These are phyloP conservation scores for Drosophila trapezifrons DNA, from an alignment of 1,140 invertebrate species.

Conservation along the genomic window DNA sequence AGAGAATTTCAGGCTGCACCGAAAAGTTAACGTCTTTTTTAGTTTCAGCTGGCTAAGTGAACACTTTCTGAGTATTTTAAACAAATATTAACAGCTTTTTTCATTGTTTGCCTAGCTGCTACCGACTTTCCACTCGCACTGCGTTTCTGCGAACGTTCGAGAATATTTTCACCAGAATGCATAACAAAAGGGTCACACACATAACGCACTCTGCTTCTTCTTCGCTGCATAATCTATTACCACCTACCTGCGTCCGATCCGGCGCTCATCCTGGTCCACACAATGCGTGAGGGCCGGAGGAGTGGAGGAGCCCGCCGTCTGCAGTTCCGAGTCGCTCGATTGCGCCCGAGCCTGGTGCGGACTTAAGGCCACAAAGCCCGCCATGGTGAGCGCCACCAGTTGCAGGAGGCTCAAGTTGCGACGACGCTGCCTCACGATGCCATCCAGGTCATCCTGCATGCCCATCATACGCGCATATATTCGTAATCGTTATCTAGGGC, in stretches of 20 bases:
- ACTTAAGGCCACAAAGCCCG: slow-evolving; percentile 44
- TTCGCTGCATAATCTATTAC: slow-evolving; percentile 15
- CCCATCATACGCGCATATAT: slow-evolving; percentile 67
- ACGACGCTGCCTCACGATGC: slow-evolving; percentile 47
- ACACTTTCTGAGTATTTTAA: slow-evolving; percentile 17
- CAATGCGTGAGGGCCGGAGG: slow-evolving; percentile 64
- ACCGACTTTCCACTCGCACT: slow-evolving; percentile 24
- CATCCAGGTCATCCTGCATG: slow-evolving; percentile 69
- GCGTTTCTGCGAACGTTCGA: slow-evolving; percentile 46
- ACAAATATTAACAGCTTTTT: slow-evolving; percentile 12
- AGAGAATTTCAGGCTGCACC: not conserved
- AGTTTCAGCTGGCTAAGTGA: not conserved
- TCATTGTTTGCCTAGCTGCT: slow-evolving; percentile 34
- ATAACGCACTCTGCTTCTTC: slow-evolving; percentile 25
- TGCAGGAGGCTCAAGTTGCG: slow-evolving; percentile 59
- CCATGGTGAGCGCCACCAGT: slow-evolving; percentile 69
- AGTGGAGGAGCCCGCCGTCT: slow-evolving; percentile 12
- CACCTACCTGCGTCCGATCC: slow-evolving; percentile 73
- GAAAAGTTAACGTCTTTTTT: not conserved
- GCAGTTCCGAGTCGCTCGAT: slow-evolving; percentile 31
- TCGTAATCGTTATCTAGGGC: slow-evolving; percentile 33
- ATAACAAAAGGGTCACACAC: slow-evolving; percentile 33
- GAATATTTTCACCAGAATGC: slow-evolving; percentile 41
- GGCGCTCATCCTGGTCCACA: slow-evolving; percentile 66
- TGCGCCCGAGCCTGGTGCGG: slow-evolving; percentile 19